Evolutionary conservation across 1,140 invertebrate species (phyloP), one percentile per base, ranked within the genome.

Genomic region (Lethrus apterus): DNA sequence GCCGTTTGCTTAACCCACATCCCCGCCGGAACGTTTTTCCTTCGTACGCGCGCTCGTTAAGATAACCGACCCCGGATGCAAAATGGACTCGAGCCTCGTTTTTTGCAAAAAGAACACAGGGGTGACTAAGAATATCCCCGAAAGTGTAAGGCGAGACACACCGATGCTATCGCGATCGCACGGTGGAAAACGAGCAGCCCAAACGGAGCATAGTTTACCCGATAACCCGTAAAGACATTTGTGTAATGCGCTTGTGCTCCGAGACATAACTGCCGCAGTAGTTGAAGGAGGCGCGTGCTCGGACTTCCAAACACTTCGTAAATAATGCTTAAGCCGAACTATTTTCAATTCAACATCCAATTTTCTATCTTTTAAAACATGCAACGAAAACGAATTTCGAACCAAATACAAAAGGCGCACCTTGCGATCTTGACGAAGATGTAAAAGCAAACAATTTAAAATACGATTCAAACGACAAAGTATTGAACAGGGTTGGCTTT

Each of bases 341-440:
- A 49, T 43, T 46, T 38, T 35, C 36, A 48, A 42, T 48, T 48
- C 38, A 33, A 48, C 46, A 48, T 48, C 17, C 46, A 48, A 48
- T 48, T 48, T 48, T 42, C 46, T 20, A 21, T 19, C 36, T 13
- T 48, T 36, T 48, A 48, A n/a, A n/a, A n/a, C n/a, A n/a, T n/a
- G n/a, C n/a, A n/a, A n/a, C n/a, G n/a, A n/a, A n/a, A n/a, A n/a
- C n/a, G n/a, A n/a, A n/a, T n/a, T n/a, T n/a, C n/a, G n/a, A n/a
- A n/a, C n/a, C n/a, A n/a, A n/a, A n/a, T n/a, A n/a, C n/a, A n/a
- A n/a, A n/a, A n/a, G n/a, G n/a, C n/a, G n/a, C n/a, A n/a, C n/a
- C n/a, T n/a, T n/a, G n/a, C n/a, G n/a, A n/a, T n/a, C n/a, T n/a
- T n/a, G n/a, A n/a, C n/a, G n/a, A n/a, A n/a, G n/a, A n/a, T n/a